A percentile compares a stretch with the other conserved stretches of the same genome.
Evolutionary conservation across 1,140 invertebrate species (phyloP).

Genomic region (Drosophila ironensis): DNA sequence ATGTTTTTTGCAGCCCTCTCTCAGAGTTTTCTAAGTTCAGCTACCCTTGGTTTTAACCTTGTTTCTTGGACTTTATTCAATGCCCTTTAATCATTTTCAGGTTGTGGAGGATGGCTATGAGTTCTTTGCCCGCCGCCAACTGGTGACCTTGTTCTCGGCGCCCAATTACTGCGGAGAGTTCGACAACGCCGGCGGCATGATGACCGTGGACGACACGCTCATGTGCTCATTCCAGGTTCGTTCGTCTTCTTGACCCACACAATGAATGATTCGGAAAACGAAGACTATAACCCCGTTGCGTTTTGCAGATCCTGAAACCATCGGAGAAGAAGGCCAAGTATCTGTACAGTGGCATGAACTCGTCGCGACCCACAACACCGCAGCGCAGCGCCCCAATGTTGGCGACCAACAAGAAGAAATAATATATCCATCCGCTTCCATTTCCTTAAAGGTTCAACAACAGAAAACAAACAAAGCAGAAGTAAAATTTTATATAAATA

Average conservation of each 20-base stretch:
- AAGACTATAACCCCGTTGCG: too few relatives aligned
- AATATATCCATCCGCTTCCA: slow-evolving; percentile 83
- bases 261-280: too few relatives aligned
- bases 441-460: slow-evolving; percentile 81
- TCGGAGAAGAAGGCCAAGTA: slow-evolving; percentile 99
- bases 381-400: slow-evolving; percentile 88
- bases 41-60: too few relatives aligned
- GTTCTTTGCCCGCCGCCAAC: slow-evolving; percentile 94
- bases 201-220: slow-evolving; percentile 99
- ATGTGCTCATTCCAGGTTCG: slow-evolving; percentile 98
- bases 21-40: too few relatives aligned
- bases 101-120: slow-evolving; percentile 96
- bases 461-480: slow-evolving; percentile 21
- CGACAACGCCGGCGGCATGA: slow-evolving; percentile 98
- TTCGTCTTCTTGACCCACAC: too few relatives aligned
- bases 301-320: slow-evolving; percentile 96
- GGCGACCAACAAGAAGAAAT: slow-evolving; percentile 89
- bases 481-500: slow-evolving; percentile 72
- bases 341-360: slow-evolving; percentile 94
- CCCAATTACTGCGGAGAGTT: slow-evolving; percentile 95
- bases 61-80: background rate
- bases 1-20: too few relatives aligned
- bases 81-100: slow-evolving; percentile 82
- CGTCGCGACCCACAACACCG: slow-evolving; percentile 92
- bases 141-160: slow-evolving; percentile 95